Percentiles rank a stretch among this genome's conserved stretches.
Conservation (phyloP, 2,888 invertebrate genomes). For the Dioctria linearis region DNA sequence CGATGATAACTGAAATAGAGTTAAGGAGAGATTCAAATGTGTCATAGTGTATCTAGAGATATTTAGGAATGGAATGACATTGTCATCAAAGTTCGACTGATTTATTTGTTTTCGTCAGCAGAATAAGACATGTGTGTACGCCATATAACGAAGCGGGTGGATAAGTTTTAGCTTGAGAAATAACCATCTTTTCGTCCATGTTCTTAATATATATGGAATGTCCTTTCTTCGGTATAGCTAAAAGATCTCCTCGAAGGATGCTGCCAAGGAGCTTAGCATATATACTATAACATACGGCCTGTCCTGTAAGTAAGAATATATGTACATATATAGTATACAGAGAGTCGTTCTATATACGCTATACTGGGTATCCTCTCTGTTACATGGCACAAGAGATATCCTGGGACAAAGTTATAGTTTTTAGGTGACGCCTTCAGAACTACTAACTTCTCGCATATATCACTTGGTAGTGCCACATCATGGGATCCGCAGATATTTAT, state of each 20-base stretch:
- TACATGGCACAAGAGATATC: slow-evolving; percentile 54
- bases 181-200: slow-evolving; percentile 34
- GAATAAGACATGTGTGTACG: slow-evolving; percentile 57
- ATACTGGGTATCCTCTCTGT: slow-evolving; percentile 9
- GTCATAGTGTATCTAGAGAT: slow-evolving; percentile 26
- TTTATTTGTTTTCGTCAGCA: slow-evolving; percentile 60
- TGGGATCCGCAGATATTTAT: slow-evolving; percentile 59
- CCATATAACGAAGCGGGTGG: slow-evolving; percentile 34
- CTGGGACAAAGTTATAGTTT: slow-evolving; percentile 59
- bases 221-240: slow-evolving; percentile 41
- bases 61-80: slow-evolving; percentile 44
- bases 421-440: slow-evolving; percentile 60
- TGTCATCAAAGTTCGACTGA: slow-evolving; percentile 59
- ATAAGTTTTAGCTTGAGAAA: neutral
- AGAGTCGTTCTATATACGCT: neutral
- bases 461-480: slow-evolving; percentile 59
- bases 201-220: slow-evolving; percentile 49
- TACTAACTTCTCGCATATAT: slow-evolving; percentile 60
- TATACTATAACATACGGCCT: slow-evolving; percentile 21
- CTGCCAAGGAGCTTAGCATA: slow-evolving; percentile 9
- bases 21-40: slow-evolving; percentile 18
- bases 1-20: neutral
- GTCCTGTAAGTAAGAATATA: slow-evolving; percentile 23
- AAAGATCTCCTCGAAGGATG: slow-evolving; percentile 49
- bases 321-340: neutral